phyloP scores from a whole-genome alignment of 2,113 vertebrate species.

The Bothrops jararaca region DNA sequence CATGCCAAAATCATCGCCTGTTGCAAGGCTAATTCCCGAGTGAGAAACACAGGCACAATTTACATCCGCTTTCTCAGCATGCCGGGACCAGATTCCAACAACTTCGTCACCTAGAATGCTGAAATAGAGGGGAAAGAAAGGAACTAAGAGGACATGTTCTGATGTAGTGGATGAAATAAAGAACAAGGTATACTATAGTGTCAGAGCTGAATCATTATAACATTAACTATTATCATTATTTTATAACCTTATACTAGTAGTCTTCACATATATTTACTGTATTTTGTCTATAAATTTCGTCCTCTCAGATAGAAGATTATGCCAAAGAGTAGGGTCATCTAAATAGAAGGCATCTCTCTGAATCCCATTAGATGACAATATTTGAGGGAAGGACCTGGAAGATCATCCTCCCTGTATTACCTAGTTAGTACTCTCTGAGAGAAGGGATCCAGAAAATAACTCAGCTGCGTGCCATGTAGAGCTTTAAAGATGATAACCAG shows the following conservation, averaged over 20 bases:
- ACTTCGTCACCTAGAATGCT: conserved; percentile 97
- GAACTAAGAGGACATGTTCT: background rate
- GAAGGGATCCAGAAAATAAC: background rate
- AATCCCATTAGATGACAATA: background rate
- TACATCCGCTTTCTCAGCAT: conserved; percentile 91
- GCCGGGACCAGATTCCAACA: conserved; percentile 94
- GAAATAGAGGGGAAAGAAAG: conserved; percentile 39
- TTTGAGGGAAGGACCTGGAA: background rate
- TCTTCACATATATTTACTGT: background rate
- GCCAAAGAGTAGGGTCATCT: background rate
- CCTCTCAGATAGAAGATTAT: background rate
- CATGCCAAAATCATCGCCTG: conserved; percentile 98
- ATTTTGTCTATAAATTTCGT: background rate
- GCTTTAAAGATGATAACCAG: background rate
- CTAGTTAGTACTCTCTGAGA: background rate
- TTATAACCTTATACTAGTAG: background rate
- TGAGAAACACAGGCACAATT: conserved; percentile 96
- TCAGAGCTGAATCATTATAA: background rate
- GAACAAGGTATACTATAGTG: background rate
- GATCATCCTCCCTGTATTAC: background rate
- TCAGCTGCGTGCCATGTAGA: background rate
- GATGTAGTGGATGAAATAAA: background rate
- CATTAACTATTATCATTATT: background rate
- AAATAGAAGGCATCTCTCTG: background rate
- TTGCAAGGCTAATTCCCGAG: conserved; percentile 93